Base-by-base conservation (phyloP, 2,113 vertebrate genomes). In the Ammodytes dubius region DNA sequence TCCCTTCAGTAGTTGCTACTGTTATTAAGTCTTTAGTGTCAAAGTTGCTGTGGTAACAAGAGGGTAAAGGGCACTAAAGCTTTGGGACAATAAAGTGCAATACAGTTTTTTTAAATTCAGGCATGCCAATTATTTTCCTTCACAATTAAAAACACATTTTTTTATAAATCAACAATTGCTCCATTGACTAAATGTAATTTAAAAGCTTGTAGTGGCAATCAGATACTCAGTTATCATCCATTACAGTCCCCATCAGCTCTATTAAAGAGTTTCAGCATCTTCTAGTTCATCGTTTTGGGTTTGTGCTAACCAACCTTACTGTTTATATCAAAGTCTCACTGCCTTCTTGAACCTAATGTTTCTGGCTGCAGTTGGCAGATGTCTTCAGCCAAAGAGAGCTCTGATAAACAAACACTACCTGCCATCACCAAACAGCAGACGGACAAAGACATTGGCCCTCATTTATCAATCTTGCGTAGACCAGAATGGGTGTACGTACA, bases 1-100 rank as follows among this genome's bases (percentile, higher is more conserved):
- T 54, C 68, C 60, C 65, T 74, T 75, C 57, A 54, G 17, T 37
- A 3, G n/a, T 77, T 17, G 58, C 58, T 76, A 42, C 50, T 56
- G 60, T 2, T 77, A 27, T 74, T 56, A 5, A 58, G 50, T 46
- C 45, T 78, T 52, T 35, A 8, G 65, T 42, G 15, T 56, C 42
- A 46, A 35, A 47, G 58, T 70, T n/a, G 39, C 37, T 57, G 10
- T 9, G 10, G 45, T 67, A 49, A 73, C 14, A n/a, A n/a, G 53
- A 81, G 35, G 27, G 11, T 49, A 74, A 15, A 64, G 45, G 35
- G 4, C 17, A 59, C 42, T 3, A 53, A 9, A n/a, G 15, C n/a
- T 40, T 50, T 5, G 9, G 7, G 12, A 7, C 14, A 27, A 27
- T 27, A 27, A 27, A 27, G 27, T 27, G 27, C 27, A 27, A 27